A percentile compares a stretch with the other conserved stretches of the same genome.
Conservation (phyloP, 2,797 vertebrate genomes). For the Chromobotia macracanthus region DNA sequence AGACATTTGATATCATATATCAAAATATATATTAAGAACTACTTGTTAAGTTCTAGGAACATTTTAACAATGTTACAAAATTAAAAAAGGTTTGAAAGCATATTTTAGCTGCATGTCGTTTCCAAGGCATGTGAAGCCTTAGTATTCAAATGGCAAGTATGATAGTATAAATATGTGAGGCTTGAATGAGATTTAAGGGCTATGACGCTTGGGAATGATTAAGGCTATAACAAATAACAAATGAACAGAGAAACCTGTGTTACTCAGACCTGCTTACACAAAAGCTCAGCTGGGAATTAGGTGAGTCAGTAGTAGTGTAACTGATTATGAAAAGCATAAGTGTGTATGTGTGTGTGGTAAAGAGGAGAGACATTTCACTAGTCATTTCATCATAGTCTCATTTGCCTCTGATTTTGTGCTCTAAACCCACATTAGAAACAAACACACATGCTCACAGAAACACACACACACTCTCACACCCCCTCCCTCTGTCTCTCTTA, state of each 20-base stretch:
- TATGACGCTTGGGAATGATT: neutral
- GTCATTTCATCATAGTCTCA: slow-evolving; percentile 59
- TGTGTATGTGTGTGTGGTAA: slow-evolving; percentile 20
- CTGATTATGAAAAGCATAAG: slow-evolving; percentile 57
- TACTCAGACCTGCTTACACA: neutral
- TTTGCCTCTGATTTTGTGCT: slow-evolving; percentile 57
- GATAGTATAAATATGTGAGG: neutral
- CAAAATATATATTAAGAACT: too few relatives aligned
- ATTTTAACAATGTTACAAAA: too few relatives aligned
- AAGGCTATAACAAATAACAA: neutral
- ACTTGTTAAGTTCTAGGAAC: too few relatives aligned
- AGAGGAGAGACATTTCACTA: slow-evolving; percentile 47
- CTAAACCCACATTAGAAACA: slow-evolving; percentile 49
- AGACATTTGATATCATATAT: too few relatives aligned
- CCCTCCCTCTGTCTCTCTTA: neutral
- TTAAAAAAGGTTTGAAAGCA: neutral
- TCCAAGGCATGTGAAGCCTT: neutral
- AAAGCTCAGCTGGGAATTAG: slow-evolving; percentile 15
- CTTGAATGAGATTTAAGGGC: neutral
- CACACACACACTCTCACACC: too few relatives aligned
- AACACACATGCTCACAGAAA: too few relatives aligned
- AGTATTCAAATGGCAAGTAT: neutral
- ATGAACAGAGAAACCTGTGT: neutral
- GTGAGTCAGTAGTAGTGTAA: slow-evolving; percentile 48
- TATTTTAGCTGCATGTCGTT: neutral